Percentiles rank a stretch among this genome's conserved stretches.
Conservation (phyloP, 2,113 vertebrate species). For the Neogale vison region DNA sequence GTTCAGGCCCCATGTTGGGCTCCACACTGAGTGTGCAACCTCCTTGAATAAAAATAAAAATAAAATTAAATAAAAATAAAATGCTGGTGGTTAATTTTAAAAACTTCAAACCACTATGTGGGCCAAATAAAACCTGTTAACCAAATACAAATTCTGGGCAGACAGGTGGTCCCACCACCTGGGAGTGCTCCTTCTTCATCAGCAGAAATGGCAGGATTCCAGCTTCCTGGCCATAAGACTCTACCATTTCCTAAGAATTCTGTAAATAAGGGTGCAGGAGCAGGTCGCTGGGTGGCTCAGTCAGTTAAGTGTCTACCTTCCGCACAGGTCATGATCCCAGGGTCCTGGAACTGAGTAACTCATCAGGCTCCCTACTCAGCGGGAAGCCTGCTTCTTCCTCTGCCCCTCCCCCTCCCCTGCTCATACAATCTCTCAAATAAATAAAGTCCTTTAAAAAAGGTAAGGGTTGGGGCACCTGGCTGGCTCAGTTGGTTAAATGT, state of each 20-base stretch:
- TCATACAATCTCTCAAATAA: background rate
- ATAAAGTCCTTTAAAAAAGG: too few relatives aligned
- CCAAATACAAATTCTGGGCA: background rate
- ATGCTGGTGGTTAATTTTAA: background rate
- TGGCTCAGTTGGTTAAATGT: too few relatives aligned
- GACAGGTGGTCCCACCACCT: background rate
- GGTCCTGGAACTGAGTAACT: background rate
- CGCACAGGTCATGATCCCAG: background rate
- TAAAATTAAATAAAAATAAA: background rate
- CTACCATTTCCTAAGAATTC: background rate
- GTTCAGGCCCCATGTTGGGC: background rate
- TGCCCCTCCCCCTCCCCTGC: background rate
- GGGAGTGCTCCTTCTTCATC: background rate
- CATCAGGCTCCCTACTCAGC: background rate
- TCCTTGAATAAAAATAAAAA: background rate
- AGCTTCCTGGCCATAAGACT: fast-evolving
- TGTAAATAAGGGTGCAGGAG: background rate
- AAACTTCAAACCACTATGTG: background rate
- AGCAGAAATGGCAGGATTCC: background rate
- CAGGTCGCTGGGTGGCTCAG: background rate
- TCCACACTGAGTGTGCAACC: background rate
- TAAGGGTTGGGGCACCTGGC: background rate
- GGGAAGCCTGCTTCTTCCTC: background rate
- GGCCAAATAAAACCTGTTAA: background rate
- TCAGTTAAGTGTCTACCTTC: background rate